phyloP scores from a whole-genome alignment of 2,888 invertebrate genomes.

The Dryadula phaetusa region DNA sequence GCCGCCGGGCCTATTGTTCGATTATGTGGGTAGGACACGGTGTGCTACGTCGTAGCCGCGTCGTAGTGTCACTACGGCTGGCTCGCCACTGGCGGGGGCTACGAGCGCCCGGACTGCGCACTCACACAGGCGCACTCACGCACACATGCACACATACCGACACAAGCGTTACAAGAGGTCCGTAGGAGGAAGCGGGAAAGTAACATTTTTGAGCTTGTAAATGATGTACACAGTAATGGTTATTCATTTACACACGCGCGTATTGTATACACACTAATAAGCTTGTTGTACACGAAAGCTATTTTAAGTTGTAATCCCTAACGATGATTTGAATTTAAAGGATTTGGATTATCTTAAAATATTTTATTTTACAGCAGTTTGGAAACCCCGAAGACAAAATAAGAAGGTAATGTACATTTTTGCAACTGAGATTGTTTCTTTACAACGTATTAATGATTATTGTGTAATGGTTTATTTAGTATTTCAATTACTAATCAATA shows the following conservation, averaged over 20 bases:
- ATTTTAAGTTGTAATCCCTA: slow-evolving; percentile 82
- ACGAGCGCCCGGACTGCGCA: slow-evolving; percentile 76
- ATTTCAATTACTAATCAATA: too few species aligned
- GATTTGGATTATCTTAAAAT: slow-evolving; percentile 66
- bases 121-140: slow-evolving; percentile 69
- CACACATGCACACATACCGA: slow-evolving; percentile 62
- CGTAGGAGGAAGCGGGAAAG: slow-evolving; percentile 74
- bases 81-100: slow-evolving; percentile 82
- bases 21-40: slow-evolving; percentile 54
- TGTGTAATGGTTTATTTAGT: too few species aligned
- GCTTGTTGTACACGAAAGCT: slow-evolving; percentile 63
- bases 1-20: slow-evolving; percentile 65
- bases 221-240: slow-evolving; percentile 74
- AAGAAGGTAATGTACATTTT: slow-evolving; percentile 23
- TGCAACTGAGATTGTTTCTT: not conserved
- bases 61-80: slow-evolving; percentile 73
- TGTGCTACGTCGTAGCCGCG: slow-evolving; percentile 73
- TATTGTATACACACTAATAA: slow-evolving; percentile 64
- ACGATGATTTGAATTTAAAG: slow-evolving; percentile 80
- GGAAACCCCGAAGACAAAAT: slow-evolving; percentile 33
- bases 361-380: slow-evolving; percentile 38
- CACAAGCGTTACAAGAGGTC: slow-evolving; percentile 60
- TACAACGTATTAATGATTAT: not conserved
- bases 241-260: slow-evolving; percentile 69
- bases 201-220: slow-evolving; percentile 79